A percentile compares a stretch with the other conserved stretches of the same genome.
These are phyloP conservation scores for Diplodus puntazzo DNA, from an alignment of 2,797 vertebrate genomes.

Conservation along the genomic window DNA sequence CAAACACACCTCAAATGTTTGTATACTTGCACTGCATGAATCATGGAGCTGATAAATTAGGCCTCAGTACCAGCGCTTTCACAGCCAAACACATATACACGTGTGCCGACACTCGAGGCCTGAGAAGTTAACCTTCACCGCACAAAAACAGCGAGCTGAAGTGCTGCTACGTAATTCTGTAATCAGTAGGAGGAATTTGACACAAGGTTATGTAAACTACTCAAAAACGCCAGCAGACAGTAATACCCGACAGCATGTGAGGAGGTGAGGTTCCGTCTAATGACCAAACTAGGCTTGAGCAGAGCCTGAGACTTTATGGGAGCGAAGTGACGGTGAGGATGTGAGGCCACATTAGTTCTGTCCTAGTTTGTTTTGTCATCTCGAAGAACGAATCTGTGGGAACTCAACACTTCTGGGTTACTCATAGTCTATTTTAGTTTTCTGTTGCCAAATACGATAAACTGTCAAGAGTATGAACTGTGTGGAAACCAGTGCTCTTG, in stretches of 20 bases:
- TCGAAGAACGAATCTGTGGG: conserved; percentile 3
- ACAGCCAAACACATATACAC: conserved; percentile 19
- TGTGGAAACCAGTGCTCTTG: neutral
- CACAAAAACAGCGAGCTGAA: conserved; percentile 45
- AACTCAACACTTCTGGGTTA: conserved; percentile 4
- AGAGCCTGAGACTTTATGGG: conserved; percentile 21
- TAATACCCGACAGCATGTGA: conserved; percentile 42
- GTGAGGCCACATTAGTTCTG: conserved; percentile 5
- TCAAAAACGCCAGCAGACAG: conserved; percentile 38
- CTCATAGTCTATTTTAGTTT: conserved; percentile 6
- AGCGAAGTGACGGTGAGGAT: conserved; percentile 21
- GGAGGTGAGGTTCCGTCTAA: conserved; percentile 34
- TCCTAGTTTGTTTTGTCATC: conserved; percentile 16
- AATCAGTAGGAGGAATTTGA: conserved; percentile 64
- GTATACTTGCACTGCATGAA: conserved; percentile 1
- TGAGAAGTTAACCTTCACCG: conserved; percentile 35
- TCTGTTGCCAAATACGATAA: neutral
- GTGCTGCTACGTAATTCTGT: conserved; percentile 56
- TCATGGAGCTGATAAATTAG: neutral
- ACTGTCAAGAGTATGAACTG: neutral
- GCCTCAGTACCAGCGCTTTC: neutral
- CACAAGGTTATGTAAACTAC: conserved; percentile 69
- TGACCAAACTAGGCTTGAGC: conserved; percentile 54
- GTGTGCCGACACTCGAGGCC: conserved; percentile 11
- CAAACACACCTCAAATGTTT: conserved; percentile 26